Conservation (phyloP, 1,140 invertebrate genomes). For the Araneus ventricosus region DNA sequence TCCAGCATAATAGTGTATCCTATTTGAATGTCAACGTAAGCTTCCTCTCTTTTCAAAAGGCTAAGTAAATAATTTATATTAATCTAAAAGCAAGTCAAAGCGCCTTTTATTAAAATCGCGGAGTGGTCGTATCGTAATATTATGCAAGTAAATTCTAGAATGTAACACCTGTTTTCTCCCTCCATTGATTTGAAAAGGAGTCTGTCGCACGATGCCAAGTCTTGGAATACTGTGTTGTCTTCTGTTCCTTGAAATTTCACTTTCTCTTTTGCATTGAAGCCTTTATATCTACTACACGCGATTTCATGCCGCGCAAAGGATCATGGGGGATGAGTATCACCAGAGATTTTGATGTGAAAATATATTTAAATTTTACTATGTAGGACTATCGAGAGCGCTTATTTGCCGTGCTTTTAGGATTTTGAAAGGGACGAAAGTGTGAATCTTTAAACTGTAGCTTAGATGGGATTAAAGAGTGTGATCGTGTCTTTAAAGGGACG, state of each 20-base stretch:
- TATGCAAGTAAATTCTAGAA: not conserved
- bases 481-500: not conserved
- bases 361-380: slow-evolving; percentile 37
- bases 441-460: not conserved
- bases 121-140: not conserved
- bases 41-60: slow-evolving; percentile 21
- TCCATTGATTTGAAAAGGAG: slow-evolving; percentile 11
- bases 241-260: not conserved
- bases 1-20: slow-evolving; percentile 25
- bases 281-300: not conserved
- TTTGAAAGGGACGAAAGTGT: not conserved
- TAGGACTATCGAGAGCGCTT: not conserved
- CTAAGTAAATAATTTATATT: slow-evolving; percentile 59
- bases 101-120: slow-evolving; percentile 49
- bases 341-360: slow-evolving; percentile 6
- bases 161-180: slow-evolving; percentile 50
- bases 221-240: not conserved
- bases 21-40: slow-evolving; percentile 20
- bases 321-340: not conserved
- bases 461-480: not conserved
- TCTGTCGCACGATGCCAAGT: not conserved
- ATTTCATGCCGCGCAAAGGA: not conserved
- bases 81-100: slow-evolving; percentile 19
- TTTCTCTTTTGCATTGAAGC: not conserved
- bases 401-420: not conserved